Evolutionary conservation across 2,113 vertebrate genomes (phyloP), one percentile per base, ranked within the genome.

Genomic region (Hyperoodon ampullatus): DNA sequence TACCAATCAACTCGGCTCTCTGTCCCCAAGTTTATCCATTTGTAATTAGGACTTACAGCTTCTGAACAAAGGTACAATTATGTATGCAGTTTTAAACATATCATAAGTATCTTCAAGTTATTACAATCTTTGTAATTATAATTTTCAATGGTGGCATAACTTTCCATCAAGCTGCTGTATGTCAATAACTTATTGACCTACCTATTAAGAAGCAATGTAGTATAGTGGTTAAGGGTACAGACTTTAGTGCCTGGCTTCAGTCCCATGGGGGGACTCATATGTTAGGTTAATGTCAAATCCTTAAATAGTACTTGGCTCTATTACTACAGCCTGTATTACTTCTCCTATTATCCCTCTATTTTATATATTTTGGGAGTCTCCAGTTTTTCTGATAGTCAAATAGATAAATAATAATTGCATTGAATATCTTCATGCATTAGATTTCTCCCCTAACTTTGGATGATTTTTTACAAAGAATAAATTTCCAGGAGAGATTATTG

Each of bases 391-490:
- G 35, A 58, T 70, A 81, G 28, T 50, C 58, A 81, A 42, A 85
- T 74, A 86, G 28, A 58, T 58, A 74, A 42, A 86, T 68, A 65
- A 68, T 91, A 68, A 81, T 87, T 84, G 44, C 39, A 77, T 33
- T 77, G 60, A 89, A 28, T 96, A 83, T 68, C 72, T 84, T 93
- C 60, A 70, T 84, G 23, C 16, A 60, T 75, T 85, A 84, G 39
- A 75, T 81, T 74, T 90, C 19, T 47, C 47, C 19, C 26, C 30
- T 65, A 74, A 92, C 91, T 96, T 96, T 85, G 87, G 12, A 60
- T 71, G 47, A 61, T 60, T 53, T 97, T 83, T 47, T n/a, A 1
- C 66, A 68, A 82, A 87, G 30, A 78, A 66, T 30, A 82, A 23
- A 83, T 93, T 94, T 94, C 61, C 1, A 47, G 47, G 82, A 42